phyloP scores from a whole-genome alignment of 2,797 vertebrate genomes.

The Aythya fuligula region DNA sequence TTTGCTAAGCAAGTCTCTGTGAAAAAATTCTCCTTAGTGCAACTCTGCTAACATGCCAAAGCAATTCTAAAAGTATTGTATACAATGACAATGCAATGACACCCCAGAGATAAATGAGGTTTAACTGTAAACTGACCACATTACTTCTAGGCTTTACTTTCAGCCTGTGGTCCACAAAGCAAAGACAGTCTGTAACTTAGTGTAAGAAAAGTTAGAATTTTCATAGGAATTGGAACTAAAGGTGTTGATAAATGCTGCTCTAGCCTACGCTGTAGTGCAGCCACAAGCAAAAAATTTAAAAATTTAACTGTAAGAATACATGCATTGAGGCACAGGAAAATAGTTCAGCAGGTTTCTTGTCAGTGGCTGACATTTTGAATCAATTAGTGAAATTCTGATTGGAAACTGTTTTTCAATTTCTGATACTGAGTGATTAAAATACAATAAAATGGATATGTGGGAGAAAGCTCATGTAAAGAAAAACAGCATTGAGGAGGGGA shows the following conservation, averaged over 20 bases:
- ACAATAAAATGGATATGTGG: background rate
- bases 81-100: background rate
- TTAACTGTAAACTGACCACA: background rate
- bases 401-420: constrained; percentile 10
- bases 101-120: background rate
- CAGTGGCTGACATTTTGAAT: background rate
- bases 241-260: background rate
- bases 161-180: background rate
- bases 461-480: background rate
- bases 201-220: background rate
- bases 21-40: background rate
- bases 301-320: background rate
- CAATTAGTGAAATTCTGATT: background rate
- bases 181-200: background rate
- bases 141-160: background rate
- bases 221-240: background rate
- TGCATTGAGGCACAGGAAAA: background rate
- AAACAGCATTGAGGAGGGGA: background rate
- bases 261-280: background rate
- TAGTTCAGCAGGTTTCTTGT: background rate
- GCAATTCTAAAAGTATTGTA: background rate
- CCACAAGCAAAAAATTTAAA: background rate
- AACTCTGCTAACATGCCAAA: background rate
- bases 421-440: background rate
- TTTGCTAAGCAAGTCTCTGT: background rate